Base-by-base conservation (phyloP, 1,140 invertebrate genomes). In the Drosophila tristis region DNA sequence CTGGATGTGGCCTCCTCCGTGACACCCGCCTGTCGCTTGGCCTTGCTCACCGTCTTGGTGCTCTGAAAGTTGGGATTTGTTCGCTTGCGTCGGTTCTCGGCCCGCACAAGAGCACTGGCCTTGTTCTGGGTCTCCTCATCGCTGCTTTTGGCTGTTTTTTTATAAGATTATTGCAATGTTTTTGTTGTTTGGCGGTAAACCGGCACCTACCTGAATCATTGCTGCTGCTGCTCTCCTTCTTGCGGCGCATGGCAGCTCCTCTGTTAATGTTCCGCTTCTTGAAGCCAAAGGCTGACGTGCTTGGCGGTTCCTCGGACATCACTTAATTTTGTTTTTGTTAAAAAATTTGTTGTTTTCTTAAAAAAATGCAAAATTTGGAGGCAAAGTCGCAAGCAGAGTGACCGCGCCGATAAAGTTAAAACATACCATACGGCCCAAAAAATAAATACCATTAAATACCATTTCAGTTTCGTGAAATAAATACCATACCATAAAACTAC, bases 61-160 rank as follows among this genome's bases (percentile, higher is more conserved):
- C 92, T 93, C 82, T 95, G 94, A 50, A 93, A 92, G 79, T 94
- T 93, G 1, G 94, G 94, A 93, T 95, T 95, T 23, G 90, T 77
- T 13, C 93, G 93, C 15, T 92, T 89, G n/a, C 91, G 89, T 56
- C 93, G 93, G 42, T 93, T 94, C n/a, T 92, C 93, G 4, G 93
- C 93, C 61, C 94, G 93, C 11, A 94, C 77, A 6, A 94, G 81
- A 0, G 91, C 90, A 5, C 93, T 93, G 11, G 59, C 31, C n/a
- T 78, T 81, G 5, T 29, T 51, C 23, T 78, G 59, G 50, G 92
- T 9, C 25, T 90, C 78, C 15, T 78, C 81, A 25, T 91, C 90
- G 20, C 85, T 91, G 26, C 67, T 90, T 23, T 81, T 90, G 2
- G 42, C 90, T 87, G 23, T 48, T 5, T 23, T 23, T 29, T 43